These are phyloP conservation scores for Semnopithecus entellus DNA, from an alignment of 2,113 vertebrate genomes.

Conservation along the genomic window DNA sequence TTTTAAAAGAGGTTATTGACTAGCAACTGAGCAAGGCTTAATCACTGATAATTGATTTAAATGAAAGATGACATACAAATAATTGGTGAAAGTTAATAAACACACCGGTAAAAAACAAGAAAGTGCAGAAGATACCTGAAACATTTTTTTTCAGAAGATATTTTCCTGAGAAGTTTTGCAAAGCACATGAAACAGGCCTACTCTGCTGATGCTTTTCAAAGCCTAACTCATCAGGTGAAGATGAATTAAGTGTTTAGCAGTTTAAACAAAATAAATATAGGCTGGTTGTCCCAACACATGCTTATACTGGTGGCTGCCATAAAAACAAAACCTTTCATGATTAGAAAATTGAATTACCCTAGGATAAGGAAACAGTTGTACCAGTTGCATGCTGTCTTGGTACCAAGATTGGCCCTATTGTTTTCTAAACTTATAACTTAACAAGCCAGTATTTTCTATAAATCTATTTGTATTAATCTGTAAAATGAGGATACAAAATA, in stretches of 20 bases:
- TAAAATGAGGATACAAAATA: background rate
- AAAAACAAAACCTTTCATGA: constrained; percentile 35
- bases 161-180: background rate
- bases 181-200: background rate
- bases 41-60: background rate
- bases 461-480: background rate
- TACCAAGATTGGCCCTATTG: background rate
- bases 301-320: background rate
- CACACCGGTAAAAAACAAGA: background rate
- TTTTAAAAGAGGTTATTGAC: background rate
- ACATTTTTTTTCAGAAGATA: background rate
- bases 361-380: constrained; percentile 25
- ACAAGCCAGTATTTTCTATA: background rate
- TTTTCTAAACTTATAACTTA: background rate
- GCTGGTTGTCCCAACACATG: constrained; percentile 31
- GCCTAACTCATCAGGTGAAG: background rate
- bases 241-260: constrained; percentile 29
- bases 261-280: constrained; percentile 55
- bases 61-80: background rate
- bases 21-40: background rate
- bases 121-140: background rate
- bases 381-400: background rate
- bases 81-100: background rate
- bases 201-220: background rate
- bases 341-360: constrained; percentile 30